These are phyloP conservation scores for Autographa gamma DNA, from an alignment of 2,888 invertebrate species.

Conservation along the genomic window DNA sequence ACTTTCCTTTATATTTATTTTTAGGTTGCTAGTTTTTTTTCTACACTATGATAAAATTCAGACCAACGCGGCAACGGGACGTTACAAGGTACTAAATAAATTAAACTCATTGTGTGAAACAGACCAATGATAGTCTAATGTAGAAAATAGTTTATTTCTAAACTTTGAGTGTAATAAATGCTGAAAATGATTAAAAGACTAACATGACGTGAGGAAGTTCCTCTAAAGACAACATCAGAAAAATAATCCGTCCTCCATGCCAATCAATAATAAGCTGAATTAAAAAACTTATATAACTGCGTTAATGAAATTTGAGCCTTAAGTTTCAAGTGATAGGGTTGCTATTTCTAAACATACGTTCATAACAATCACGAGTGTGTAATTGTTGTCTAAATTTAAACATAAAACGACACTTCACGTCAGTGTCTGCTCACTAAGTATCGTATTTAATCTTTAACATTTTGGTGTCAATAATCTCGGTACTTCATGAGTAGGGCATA, in stretches of 20 bases:
- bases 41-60: too few species aligned
- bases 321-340: neutral
- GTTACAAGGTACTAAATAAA: too few species aligned
- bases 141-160: too few species aligned
- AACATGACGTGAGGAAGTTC: too few species aligned
- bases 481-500: too few species aligned
- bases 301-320: neutral
- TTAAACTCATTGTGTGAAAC: too few species aligned
- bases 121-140: too few species aligned
- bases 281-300: neutral
- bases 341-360: neutral
- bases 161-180: too few species aligned
- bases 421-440: conserved; percentile 21
- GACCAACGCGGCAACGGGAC: too few species aligned
- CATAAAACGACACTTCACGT: conserved; percentile 16
- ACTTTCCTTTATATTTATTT: neutral
- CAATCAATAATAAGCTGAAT: neutral
- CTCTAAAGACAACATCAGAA: too few species aligned
- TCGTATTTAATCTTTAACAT: conserved; percentile 27
- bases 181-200: too few species aligned
- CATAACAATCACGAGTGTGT: neutral
- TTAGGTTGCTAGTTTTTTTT: neutral
- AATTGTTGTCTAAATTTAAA: conserved; percentile 36
- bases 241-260: too few species aligned
- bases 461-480: conserved; percentile 35